A percentile compares a stretch with the other conserved stretches of the same genome.
Evolutionary conservation across 2,113 vertebrate genomes (phyloP).

Genomic region (Strix uralensis): DNA sequence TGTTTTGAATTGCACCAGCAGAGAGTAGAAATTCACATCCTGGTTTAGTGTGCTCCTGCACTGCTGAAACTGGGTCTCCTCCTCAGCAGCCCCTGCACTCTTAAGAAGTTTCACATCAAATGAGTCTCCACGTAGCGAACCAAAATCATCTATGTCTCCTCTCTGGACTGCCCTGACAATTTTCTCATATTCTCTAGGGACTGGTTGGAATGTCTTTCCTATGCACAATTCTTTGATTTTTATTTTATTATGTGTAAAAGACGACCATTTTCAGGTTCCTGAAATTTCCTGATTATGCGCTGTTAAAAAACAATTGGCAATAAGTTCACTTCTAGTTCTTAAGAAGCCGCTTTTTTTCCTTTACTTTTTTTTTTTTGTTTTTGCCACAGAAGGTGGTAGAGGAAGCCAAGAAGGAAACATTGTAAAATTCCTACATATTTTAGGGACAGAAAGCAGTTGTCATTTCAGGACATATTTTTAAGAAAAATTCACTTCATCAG

Average conservation of each 20-base stretch:
- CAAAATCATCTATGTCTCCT: neutral
- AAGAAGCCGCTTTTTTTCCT: neutral
- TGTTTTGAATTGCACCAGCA: rapidly evolving
- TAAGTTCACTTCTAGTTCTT: neutral
- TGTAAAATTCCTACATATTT: neutral
- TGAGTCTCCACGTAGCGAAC: neutral
- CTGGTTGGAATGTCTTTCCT: neutral
- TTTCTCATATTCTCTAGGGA: neutral
- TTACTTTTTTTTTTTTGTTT: neutral
- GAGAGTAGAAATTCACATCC: neutral
- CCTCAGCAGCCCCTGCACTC: neutral
- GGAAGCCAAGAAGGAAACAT: neutral
- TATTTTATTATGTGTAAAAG: neutral
- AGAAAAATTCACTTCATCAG: neutral
- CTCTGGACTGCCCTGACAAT: neutral
- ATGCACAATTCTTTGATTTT: neutral
- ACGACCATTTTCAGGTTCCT: neutral
- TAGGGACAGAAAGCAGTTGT: slow-evolving; percentile 1
- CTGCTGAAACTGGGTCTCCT: neutral
- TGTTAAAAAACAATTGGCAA: neutral
- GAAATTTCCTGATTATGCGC: neutral
- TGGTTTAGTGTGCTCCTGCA: rapidly evolving
- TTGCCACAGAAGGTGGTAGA: neutral
- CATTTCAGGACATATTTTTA: neutral
- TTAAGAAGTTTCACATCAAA: neutral